phyloP scores from a whole-genome alignment of 2,888 invertebrate genomes.

The Cartodere bifasciata region DNA sequence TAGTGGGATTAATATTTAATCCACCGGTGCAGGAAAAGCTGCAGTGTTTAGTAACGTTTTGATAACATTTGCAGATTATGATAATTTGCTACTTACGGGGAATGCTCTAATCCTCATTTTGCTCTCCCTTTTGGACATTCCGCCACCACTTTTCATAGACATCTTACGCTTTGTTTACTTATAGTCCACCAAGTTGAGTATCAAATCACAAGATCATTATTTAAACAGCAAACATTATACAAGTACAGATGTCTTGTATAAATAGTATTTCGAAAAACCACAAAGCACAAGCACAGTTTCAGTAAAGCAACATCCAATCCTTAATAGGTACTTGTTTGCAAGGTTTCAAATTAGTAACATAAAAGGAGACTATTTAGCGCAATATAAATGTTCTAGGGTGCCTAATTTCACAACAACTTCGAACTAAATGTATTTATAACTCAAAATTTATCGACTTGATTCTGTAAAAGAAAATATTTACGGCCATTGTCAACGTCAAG shows the following conservation, averaged over 20 bases:
- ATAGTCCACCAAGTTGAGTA: slow-evolving; percentile 19
- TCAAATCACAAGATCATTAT: no score
- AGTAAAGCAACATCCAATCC: no score
- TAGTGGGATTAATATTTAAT: slow-evolving; percentile 4
- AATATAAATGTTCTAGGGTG: background rate
- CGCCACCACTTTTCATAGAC: slow-evolving; percentile 56
- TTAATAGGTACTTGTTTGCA: background rate
- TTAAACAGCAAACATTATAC: no score
- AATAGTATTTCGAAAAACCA: slow-evolving; percentile 14
- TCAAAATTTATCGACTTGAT: slow-evolving; percentile 10
- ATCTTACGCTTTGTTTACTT: slow-evolving; percentile 15
- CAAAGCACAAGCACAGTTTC: slow-evolving; percentile 20
- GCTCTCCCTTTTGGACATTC: slow-evolving; percentile 79
- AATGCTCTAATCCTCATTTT: slow-evolving; percentile 98
- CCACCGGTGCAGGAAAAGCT: background rate
- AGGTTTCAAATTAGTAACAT: background rate
- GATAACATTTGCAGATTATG: slow-evolving; percentile 2
- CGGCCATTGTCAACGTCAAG: slow-evolving; percentile 21
- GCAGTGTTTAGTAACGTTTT: background rate
- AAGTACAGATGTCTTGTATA: slow-evolving; percentile 2
- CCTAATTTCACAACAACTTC: background rate
- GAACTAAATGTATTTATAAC: slow-evolving; percentile 4
- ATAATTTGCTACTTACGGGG: slow-evolving; percentile 61
- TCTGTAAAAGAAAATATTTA: slow-evolving; percentile 12
- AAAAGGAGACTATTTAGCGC: background rate